Conservation (phyloP, 2,797 vertebrate genomes). For the Neomorphus geoffroyi region DNA sequence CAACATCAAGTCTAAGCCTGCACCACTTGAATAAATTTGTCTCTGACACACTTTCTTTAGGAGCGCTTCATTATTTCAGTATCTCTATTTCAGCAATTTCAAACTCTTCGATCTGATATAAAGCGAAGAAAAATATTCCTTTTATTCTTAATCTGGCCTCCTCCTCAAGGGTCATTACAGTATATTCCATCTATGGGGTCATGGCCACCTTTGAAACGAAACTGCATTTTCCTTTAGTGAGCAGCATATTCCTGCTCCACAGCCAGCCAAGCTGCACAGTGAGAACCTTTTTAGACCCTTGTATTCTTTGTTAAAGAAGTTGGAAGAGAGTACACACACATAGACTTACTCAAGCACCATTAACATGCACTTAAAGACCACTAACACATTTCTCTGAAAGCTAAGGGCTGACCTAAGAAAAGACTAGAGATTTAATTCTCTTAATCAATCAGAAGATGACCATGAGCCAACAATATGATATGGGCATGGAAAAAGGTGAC, state of each 20-base stretch:
- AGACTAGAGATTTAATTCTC: background rate
- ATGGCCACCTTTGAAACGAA: background rate
- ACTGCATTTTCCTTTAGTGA: background rate
- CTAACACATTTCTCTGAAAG: background rate
- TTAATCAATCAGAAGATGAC: background rate
- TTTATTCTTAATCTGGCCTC: background rate
- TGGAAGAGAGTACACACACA: background rate
- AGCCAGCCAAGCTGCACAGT: background rate
- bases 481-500: background rate
- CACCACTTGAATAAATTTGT: background rate
- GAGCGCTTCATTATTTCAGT: background rate
- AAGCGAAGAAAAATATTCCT: background rate
- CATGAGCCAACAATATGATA: background rate
- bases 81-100: background rate
- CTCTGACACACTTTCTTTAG: background rate
- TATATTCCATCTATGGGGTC: background rate
- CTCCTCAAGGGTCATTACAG: background rate
- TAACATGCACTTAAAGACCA: background rate
- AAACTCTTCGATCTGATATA: background rate
- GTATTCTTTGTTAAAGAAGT: background rate
- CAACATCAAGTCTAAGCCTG: background rate
- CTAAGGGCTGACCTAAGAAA: background rate
- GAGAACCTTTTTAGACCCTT: background rate
- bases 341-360: background rate
- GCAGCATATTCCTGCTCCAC: rapidly evolving